phyloP scores from a whole-genome alignment of 2,113 vertebrate genomes.

The Ctenodactylus gundi region DNA sequence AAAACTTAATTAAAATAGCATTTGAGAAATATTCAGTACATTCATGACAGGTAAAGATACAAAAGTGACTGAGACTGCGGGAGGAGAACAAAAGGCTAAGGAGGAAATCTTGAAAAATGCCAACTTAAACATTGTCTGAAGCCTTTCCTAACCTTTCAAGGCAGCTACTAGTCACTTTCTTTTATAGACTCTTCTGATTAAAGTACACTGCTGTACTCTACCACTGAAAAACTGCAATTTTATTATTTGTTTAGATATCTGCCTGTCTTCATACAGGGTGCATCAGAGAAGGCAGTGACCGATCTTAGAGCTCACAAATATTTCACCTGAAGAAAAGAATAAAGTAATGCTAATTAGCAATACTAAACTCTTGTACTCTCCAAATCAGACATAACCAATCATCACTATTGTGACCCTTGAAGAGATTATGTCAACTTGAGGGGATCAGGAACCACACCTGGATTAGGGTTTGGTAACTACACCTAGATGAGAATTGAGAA shows the following conservation, averaged over 20 bases:
- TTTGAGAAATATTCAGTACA: neutral
- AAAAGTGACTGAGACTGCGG: neutral
- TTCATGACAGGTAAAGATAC: neutral
- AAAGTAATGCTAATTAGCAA: neutral
- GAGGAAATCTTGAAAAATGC: neutral
- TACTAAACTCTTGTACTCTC: neutral
- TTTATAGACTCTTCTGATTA: too few species aligned
- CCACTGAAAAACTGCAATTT: neutral
- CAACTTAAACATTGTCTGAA: neutral
- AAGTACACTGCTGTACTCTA: too few species aligned
- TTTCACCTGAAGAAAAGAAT: neutral
- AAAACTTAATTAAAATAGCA: neutral
- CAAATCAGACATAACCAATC: neutral
- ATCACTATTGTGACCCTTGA: too few species aligned
- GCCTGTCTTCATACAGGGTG: neutral
- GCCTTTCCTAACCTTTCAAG: neutral
- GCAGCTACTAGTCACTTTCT: neutral
- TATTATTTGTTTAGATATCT: neutral
- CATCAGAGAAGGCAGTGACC: neutral
- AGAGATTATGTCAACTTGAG: too few species aligned
- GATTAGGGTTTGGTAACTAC: too few species aligned
- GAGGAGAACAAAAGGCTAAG: neutral
- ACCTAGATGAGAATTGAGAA: too few species aligned
- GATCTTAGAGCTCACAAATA: neutral
- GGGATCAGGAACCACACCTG: too few species aligned